Base-by-base conservation (phyloP, 2,113 vertebrate genomes). In the Sebastes fasciatus region DNA sequence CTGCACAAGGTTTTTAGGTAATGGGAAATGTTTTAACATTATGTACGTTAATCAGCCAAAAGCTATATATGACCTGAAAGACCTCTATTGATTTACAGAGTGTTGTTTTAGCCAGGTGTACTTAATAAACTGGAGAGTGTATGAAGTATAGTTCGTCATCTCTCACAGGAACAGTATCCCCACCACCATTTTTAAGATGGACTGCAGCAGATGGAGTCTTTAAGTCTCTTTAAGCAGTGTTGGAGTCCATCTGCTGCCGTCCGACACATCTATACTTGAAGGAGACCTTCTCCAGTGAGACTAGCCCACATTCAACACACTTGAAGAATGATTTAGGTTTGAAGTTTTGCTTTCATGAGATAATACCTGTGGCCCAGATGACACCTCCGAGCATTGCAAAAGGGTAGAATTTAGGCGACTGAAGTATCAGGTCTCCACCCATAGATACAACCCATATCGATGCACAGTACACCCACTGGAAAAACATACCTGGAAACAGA, bases 341-440 rank as follows among this genome's bases (percentile, higher is more conserved):
- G 1, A 57, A 9, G 6, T 48, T 58, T 9, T 4, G 0, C 51
- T 69, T 34, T 66, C 0, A 46, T 11, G 34, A 69, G 12, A 60
- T 19, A 42, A 11, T 94, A 99, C 97, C 97, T 95, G 97, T 98
- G 48, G 97, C 96, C 97, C 97, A 98, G 77, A 97, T 85, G 13
- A 91, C 96, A 4, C 97, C 97, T 2, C 97, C 97, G 51, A 98
- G 79, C 97, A 98, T 98, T 5, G 96, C 97, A 52, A 97, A 91
- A 34, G 97, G 97, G 94, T 97, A 95, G 88, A 97, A 98, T 16
- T 77, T 95, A 0, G 97, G 97, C 0, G 96, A 96, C 2, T 86
- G 90, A 48, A 96, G 92, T 55, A 97, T 85, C 64, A 97, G 60
- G 84, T 98, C 95, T 77, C 96, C 95, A 4, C 96, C 54, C 69